Percentiles rank a stretch among this genome's conserved stretches.
Conservation (phyloP, 1,140 invertebrate genomes). For the Drosophila athabasca region DNA sequence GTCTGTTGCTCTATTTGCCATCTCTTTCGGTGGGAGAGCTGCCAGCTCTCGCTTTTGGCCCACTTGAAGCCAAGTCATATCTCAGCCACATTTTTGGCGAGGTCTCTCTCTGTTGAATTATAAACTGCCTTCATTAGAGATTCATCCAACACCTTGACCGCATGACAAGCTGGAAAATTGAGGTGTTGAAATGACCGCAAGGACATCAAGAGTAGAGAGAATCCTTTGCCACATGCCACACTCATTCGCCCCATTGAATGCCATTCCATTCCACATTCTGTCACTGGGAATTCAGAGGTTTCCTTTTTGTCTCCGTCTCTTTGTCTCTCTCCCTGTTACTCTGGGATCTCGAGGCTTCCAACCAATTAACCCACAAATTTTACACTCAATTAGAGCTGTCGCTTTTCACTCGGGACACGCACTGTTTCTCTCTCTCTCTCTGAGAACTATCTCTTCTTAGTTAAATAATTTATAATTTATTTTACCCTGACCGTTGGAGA, state of each 20-base stretch:
- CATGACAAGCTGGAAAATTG: conserved; percentile 70
- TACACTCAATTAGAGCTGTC: conserved; percentile 63
- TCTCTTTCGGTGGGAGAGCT: background rate
- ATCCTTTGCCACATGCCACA: background rate
- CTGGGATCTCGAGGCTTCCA: conserved; percentile 35
- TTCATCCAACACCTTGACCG: conserved; percentile 62
- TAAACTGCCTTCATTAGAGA: conserved; percentile 60
- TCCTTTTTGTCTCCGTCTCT: background rate
- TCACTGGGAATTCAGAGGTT: background rate
- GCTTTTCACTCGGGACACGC: conserved; percentile 6
- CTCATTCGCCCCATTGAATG: background rate
- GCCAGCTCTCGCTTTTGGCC: too few relatives aligned
- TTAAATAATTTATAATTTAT: conserved; percentile 44
- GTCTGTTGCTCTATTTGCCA: background rate
- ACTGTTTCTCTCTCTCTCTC: conserved; percentile 11
- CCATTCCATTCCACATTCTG: conserved; percentile 15
- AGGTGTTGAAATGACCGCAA: conserved; percentile 6
- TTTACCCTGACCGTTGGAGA: conserved; percentile 33
- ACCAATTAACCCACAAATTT: conserved; percentile 73
- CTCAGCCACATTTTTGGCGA: conserved; percentile 4
- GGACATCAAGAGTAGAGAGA: too few relatives aligned
- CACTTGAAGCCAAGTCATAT: conserved; percentile 30
- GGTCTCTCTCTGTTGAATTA: conserved; percentile 57
- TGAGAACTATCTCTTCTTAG: conserved; percentile 20
- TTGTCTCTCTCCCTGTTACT: background rate